Evolutionary conservation across 1,140 invertebrate genomes (phyloP).

Genomic region (Choristoneura fumiferana): DNA sequence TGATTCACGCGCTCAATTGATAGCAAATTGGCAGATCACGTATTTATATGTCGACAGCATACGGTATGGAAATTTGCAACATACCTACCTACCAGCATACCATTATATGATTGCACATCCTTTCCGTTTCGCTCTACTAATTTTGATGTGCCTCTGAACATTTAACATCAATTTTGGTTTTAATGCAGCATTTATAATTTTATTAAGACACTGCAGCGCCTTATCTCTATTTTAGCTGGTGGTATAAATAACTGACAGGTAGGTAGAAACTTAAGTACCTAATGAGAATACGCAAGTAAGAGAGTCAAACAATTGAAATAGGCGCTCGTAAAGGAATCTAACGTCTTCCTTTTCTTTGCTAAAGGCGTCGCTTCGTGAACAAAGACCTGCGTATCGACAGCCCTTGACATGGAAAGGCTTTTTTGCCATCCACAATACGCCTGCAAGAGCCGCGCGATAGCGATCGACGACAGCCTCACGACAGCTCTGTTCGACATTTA

Average conservation of each 20-base stretch:
- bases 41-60: too few species aligned
- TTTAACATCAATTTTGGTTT: too few species aligned
- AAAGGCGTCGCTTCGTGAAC: slow-evolving; percentile 42
- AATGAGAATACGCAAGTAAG: too few species aligned
- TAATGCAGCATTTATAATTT: too few species aligned
- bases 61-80: not conserved
- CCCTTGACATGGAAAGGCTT: slow-evolving; percentile 70
- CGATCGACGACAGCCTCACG: not conserved
- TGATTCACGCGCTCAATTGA: too few species aligned
- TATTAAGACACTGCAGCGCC: too few species aligned
- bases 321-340: too few species aligned
- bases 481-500: not conserved
- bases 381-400: slow-evolving; percentile 65
- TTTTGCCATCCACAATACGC: slow-evolving; percentile 62
- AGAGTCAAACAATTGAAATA: too few species aligned
- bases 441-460: not conserved
- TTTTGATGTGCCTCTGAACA: not conserved
- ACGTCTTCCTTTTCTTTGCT: not conserved
- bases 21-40: too few species aligned
- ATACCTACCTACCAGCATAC: not conserved
- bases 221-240: too few species aligned
- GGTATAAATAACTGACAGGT: too few species aligned
- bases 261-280: too few species aligned
- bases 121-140: slow-evolving; percentile 9
- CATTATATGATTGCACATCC: slow-evolving; percentile 3